Base-by-base conservation (phyloP, 1,140 invertebrate species). In the Bombus superbus region DNA sequence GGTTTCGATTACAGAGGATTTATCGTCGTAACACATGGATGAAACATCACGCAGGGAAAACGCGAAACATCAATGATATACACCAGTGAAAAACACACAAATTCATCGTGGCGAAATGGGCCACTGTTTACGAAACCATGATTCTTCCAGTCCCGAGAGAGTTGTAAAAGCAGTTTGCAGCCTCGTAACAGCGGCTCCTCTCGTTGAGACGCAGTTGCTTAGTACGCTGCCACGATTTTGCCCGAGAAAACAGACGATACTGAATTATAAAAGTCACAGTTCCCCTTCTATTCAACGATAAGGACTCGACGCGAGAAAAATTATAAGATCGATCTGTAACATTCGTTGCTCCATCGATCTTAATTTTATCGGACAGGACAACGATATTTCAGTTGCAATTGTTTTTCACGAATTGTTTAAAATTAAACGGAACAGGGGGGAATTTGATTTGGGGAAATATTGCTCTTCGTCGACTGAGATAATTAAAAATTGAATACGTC, bases 41-140 rank as follows among this genome's bases (percentile, higher is more conserved):
- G 68, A 38, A 10, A 35, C 8, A 22, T 4, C 11, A 28, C 15
- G 35, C 9, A 25, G 68, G 0, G 35, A 28, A 69, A 28, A 69
- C 28, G 28, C n/a, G 64, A 15, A 38, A 32, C 32, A 38, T 47
- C 78, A 44, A 53, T 53, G 18, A 53, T 53, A 53, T 15, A 8
- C 18, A 22, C 18, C 47, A 53, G 22, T 47, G 38, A 40, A 66
- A 4, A 35, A 35, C 59, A 57, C 74, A 42, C 13, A 47, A 72
- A 81, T 81, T 81, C 79, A 64, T 38, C 44, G 62, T n/a, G 44
- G 74, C 64, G 81, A 83, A 77, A 83, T 66, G 74, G 81, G 81
- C 81, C 74, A 69, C 81, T 78, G 81, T 83, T 83, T 83, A 83
- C 81, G 81, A 83, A 83, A 83, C 81, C 81, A 83, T 83, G 74